A percentile compares a stretch with the other conserved stretches of the same genome.
These are phyloP conservation scores for Mohoua ochrocephala DNA, from an alignment of 2,113 vertebrate species.

Conservation along the genomic window DNA sequence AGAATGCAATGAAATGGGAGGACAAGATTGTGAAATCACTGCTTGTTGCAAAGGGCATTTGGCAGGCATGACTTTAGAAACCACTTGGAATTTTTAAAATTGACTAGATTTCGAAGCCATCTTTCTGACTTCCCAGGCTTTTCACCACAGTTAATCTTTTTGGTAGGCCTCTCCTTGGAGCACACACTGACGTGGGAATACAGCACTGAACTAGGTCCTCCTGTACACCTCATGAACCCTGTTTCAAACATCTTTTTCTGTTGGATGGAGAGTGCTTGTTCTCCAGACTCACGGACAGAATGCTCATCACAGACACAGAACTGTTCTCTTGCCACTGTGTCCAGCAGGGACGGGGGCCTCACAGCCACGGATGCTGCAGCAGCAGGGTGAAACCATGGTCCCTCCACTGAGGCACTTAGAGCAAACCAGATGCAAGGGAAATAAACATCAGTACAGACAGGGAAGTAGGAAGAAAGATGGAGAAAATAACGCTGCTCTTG, in stretches of 20 bases:
- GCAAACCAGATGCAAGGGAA: not conserved
- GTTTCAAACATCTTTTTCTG: not conserved
- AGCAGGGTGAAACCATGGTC: not conserved
- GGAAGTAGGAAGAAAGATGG: not conserved
- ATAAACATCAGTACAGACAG: not conserved
- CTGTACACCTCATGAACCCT: not conserved
- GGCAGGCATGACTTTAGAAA: not conserved
- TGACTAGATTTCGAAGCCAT: not conserved
- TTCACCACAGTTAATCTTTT: not conserved
- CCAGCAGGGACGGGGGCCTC: not conserved
- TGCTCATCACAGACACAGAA: rapidly evolving
- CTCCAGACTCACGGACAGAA: not conserved
- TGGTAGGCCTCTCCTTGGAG: not conserved
- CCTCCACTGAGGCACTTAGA: not conserved
- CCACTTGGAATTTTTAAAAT: not conserved
- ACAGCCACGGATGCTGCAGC: not conserved
- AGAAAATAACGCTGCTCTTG: not conserved
- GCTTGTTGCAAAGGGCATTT: not conserved
- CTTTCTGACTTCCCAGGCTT: not conserved
- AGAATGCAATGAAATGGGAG: not conserved
- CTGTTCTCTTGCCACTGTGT: not conserved
- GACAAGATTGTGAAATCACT: not conserved
- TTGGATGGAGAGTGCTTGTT: not conserved
- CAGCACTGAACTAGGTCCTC: not conserved
- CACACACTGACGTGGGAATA: not conserved